Conservation (phyloP, 2,797 vertebrate species). For the Semotilus atromaculatus region DNA sequence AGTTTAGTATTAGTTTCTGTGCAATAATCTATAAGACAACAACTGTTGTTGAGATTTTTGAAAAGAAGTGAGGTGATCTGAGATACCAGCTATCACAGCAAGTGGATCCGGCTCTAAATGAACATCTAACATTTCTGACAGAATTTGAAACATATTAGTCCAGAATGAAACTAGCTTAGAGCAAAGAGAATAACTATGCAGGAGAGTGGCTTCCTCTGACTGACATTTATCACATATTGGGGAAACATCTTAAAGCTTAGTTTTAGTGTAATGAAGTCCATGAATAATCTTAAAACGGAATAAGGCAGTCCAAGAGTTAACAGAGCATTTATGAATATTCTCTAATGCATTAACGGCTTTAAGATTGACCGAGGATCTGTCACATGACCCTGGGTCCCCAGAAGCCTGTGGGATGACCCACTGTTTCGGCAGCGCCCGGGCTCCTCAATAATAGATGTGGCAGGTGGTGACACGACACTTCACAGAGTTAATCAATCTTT, state of each 20-base stretch:
- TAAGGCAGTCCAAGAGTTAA: not conserved
- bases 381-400: constrained; percentile 7
- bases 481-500: constrained; percentile 82
- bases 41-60: too few relatives aligned
- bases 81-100: too few relatives aligned
- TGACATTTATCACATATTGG: not conserved
- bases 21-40: too few relatives aligned
- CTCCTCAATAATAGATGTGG: constrained; percentile 80
- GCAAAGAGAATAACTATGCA: too few relatives aligned
- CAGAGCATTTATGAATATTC: not conserved
- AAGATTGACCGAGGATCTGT: not conserved
- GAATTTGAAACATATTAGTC: too few relatives aligned
- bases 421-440: constrained; percentile 64
- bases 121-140: too few relatives aligned
- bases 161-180: too few relatives aligned
- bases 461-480: constrained; percentile 81
- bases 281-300: not conserved
- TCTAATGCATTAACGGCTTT: not conserved
- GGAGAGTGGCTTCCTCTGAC: not conserved
- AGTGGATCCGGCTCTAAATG: too few relatives aligned
- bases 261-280: not conserved
- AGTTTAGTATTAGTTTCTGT: too few relatives aligned
- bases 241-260: not conserved
- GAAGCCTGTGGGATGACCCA: constrained; percentile 60
- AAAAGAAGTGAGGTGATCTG: too few relatives aligned